Percentiles rank a stretch among this genome's conserved stretches.
phyloP scores from a whole-genome alignment of 2,113 vertebrate genomes.

The Panthera tigris region DNA sequence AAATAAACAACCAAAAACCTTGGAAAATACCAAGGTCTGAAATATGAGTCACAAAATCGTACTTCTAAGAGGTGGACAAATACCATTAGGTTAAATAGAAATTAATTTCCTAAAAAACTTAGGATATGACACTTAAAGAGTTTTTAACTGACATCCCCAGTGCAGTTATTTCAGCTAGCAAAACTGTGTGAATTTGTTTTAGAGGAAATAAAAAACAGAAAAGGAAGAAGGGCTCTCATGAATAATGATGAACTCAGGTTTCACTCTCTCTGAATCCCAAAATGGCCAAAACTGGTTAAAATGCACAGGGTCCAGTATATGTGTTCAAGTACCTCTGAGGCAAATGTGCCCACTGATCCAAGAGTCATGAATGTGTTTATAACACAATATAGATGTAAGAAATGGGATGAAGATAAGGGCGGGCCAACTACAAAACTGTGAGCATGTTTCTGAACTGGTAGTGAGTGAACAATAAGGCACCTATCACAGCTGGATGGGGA shows the following conservation, averaged over 20 bases:
- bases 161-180: background rate
- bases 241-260: background rate
- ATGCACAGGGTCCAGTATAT: rapidly evolving
- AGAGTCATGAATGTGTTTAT: background rate
- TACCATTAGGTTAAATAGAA: background rate
- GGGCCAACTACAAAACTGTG: background rate
- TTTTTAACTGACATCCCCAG: background rate
- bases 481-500: too few relatives aligned
- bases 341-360: background rate
- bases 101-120: background rate
- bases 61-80: background rate
- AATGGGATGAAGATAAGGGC: background rate
- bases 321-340: background rate
- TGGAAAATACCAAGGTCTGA: background rate
- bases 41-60: background rate
- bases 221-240: background rate
- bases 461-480: background rate
- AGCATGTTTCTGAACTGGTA: background rate
- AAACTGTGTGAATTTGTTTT: background rate
- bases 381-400: background rate
- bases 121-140: background rate
- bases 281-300: background rate
- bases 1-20: background rate
- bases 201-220: background rate
- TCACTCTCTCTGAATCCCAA: background rate